Conservation (phyloP, 2,888 invertebrate species). For the Chloroclysta siterata region DNA sequence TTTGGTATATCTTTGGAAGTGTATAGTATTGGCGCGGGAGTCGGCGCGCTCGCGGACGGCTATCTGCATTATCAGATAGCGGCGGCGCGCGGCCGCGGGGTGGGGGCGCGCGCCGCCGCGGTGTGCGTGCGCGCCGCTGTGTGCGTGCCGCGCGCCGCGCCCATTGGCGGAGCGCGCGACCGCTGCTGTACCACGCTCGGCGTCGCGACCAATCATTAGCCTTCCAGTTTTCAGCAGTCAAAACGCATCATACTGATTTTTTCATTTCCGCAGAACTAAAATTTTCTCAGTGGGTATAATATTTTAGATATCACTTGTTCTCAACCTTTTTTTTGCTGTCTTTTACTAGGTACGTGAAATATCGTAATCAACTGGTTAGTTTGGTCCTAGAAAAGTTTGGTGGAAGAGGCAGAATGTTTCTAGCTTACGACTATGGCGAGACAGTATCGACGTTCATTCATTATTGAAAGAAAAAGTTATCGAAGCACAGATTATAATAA, state of each 20-base stretch:
- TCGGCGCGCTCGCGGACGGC: too few species aligned
- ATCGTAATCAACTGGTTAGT: too few species aligned
- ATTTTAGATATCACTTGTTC: too few species aligned
- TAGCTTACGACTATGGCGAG: too few species aligned
- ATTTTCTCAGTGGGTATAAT: background rate
- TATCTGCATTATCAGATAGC: background rate
- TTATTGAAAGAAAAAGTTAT: too few species aligned
- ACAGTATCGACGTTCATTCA: too few species aligned
- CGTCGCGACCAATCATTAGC: too few species aligned
- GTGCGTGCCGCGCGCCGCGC: slow-evolving; percentile 14
- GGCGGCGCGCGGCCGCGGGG: background rate
- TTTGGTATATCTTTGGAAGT: background rate
- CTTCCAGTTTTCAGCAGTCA: slow-evolving; percentile 19
- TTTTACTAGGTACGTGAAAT: too few species aligned
- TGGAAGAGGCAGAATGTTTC: too few species aligned
- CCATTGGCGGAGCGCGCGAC: slow-evolving; percentile 20
- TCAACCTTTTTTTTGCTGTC: too few species aligned
- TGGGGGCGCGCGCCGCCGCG: slow-evolving; percentile 8
- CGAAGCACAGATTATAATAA: too few species aligned
- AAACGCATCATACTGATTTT: slow-evolving; percentile 21
- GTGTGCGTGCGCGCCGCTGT: slow-evolving; percentile 4
- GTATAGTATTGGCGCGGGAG: background rate
- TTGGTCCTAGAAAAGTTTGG: too few species aligned
- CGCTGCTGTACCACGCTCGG: background rate
- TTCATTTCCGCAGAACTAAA: background rate